These are phyloP conservation scores for Drosophila takahashii DNA, from an alignment of 1,140 invertebrate species.

Conservation along the genomic window DNA sequence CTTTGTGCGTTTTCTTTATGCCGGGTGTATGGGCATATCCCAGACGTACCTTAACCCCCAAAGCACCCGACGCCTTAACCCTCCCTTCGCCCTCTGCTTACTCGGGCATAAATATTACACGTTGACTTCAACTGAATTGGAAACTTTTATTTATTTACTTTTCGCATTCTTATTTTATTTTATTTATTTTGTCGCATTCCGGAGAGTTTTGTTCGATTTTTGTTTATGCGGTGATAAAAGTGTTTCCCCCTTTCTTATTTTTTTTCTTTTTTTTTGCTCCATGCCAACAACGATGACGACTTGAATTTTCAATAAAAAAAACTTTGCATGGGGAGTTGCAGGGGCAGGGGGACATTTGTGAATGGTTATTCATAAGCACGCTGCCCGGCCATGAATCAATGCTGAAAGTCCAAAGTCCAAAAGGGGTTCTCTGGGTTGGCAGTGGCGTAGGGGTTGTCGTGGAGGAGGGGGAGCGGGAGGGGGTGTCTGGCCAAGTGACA, in stretches of 20 bases:
- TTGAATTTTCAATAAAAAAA: slow-evolving; percentile 77
- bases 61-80: neutral
- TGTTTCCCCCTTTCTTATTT: slow-evolving; percentile 9
- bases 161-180: slow-evolving; percentile 9
- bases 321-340: slow-evolving; percentile 26
- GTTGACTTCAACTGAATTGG: slow-evolving; percentile 68
- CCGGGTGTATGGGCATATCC: slow-evolving; percentile 4
- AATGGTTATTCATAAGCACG: slow-evolving; percentile 74
- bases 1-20: slow-evolving; percentile 44
- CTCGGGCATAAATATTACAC: slow-evolving; percentile 71
- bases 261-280: neutral
- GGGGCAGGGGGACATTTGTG: slow-evolving; percentile 50
- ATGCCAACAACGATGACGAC: slow-evolving; percentile 29
- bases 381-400: slow-evolving; percentile 67
- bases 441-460: too few relatives aligned
- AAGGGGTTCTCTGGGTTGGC: slow-evolving; percentile 12
- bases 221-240: slow-evolving; percentile 57
- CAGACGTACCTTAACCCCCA: slow-evolving; percentile 20
- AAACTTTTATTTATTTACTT: slow-evolving; percentile 61
- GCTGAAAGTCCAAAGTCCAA: slow-evolving; percentile 60
- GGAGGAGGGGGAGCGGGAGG: too few relatives aligned
- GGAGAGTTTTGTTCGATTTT: slow-evolving; percentile 35
- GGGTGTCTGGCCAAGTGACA: slow-evolving; percentile 43
- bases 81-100: slow-evolving; percentile 19
- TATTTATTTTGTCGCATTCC: slow-evolving; percentile 1